Evolutionary conservation across 2,888 invertebrate genomes (phyloP).

Genomic region (Acrocera orbiculus): DNA sequence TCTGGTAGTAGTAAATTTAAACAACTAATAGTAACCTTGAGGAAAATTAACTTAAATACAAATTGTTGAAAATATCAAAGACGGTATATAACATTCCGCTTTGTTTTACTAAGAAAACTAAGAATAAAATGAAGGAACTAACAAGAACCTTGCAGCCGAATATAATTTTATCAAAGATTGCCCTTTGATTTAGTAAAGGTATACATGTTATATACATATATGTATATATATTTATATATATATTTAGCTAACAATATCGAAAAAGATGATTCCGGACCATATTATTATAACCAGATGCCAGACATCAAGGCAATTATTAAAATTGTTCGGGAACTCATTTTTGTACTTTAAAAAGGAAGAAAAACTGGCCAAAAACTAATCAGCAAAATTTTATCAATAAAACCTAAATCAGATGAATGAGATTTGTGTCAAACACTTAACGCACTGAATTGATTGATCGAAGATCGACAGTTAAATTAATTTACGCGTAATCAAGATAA

Average conservation of each 20-base stretch:
- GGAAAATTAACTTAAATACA: slow-evolving; percentile 9
- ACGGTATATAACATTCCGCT: neutral
- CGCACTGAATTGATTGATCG: slow-evolving; percentile 9
- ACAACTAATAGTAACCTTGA: too few species aligned
- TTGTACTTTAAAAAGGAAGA: slow-evolving; percentile 5
- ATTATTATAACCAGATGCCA: slow-evolving; percentile 13
- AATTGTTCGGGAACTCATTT: slow-evolving; percentile 11
- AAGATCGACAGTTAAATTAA: neutral
- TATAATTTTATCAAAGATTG: slow-evolving; percentile 4
- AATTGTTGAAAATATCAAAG: slow-evolving; percentile 5
- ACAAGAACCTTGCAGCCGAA: slow-evolving; percentile 2
- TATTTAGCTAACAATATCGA: too few species aligned
- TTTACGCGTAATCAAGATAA: neutral
- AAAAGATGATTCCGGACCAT: slow-evolving; percentile 6
- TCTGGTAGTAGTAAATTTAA: too few species aligned
- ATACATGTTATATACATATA: neutral
- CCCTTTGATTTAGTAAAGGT: neutral
- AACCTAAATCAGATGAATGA: slow-evolving; percentile 2
- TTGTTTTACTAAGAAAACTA: neutral
- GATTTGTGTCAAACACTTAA: slow-evolving; percentile 9
- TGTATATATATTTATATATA: neutral
- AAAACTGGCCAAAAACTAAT: slow-evolving; percentile 9
- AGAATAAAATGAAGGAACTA: neutral
- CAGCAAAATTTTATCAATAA: slow-evolving; percentile 12
- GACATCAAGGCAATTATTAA: slow-evolving; percentile 13